Conservation (phyloP, 2,888 invertebrate genomes). For the Ceraclea dissimilis region DNA sequence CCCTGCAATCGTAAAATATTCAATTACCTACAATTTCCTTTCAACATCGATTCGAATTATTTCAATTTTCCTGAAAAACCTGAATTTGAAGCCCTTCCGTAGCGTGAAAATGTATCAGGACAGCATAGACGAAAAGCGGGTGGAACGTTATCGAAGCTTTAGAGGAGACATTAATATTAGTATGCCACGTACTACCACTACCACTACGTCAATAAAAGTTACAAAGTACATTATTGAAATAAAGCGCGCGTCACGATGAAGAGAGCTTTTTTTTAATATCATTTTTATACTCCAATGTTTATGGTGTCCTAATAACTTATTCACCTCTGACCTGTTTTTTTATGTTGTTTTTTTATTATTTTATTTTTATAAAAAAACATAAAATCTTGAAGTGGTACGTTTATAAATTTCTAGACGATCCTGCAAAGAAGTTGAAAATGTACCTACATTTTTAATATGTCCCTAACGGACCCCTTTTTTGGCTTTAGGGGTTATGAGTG, state of each 20-base stretch:
- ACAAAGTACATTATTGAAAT: not conserved
- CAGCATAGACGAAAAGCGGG: slow-evolving; percentile 27
- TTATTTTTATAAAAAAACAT: too few species aligned
- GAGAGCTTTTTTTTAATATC: not conserved
- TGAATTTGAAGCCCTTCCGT: slow-evolving; percentile 40
- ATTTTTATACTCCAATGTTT: slow-evolving; percentile 5
- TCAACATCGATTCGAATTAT: not conserved
- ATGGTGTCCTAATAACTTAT: slow-evolving; percentile 36
- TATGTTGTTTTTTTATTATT: slow-evolving; percentile 11
- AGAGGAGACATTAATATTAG: too few species aligned
- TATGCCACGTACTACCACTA: not conserved
- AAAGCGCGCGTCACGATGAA: not conserved
- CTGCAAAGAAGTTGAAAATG: too few species aligned
- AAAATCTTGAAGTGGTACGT: too few species aligned
- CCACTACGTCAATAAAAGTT: not conserved
- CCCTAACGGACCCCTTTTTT: too few species aligned
- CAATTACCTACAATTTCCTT: not conserved
- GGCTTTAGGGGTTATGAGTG: too few species aligned
- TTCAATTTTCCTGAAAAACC: slow-evolving; percentile 21
- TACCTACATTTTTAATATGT: too few species aligned
- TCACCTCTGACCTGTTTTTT: slow-evolving; percentile 27
- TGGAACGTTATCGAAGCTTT: too few species aligned
- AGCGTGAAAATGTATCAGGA: slow-evolving; percentile 42
- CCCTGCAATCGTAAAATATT: not conserved
- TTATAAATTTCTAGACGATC: too few species aligned